Percentiles rank a stretch among this genome's conserved stretches.
phyloP scores from a whole-genome alignment of 2,113 vertebrate species.

The Meles meles region DNA sequence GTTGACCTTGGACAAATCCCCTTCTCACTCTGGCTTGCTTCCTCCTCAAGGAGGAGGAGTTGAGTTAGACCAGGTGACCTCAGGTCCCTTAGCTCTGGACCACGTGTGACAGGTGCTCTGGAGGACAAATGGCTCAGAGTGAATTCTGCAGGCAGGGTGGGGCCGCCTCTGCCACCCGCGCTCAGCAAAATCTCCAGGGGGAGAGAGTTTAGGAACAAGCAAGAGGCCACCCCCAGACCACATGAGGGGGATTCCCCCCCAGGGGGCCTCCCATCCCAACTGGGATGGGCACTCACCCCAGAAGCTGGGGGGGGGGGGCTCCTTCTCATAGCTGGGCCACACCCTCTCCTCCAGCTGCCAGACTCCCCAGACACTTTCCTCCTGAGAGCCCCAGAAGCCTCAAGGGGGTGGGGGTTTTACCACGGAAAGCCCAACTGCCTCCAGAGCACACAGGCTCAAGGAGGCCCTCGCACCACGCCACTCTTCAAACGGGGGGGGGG shows the following conservation, averaged over 20 bases:
- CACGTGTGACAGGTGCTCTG: slow-evolving; percentile 63
- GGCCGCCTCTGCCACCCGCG: neutral
- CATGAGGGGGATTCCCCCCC: neutral
- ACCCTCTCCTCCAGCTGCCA: slow-evolving; percentile 46
- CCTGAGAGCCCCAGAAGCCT: neutral
- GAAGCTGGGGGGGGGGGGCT: neutral
- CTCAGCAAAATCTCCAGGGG: neutral
- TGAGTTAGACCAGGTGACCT: slow-evolving; percentile 60
- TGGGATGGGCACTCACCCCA: neutral
- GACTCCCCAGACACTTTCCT: neutral
- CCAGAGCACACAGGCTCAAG: neutral
- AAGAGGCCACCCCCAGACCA: neutral
- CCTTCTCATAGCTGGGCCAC: slow-evolving; percentile 15
- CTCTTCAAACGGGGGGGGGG: neutral
- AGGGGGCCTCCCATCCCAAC: neutral
- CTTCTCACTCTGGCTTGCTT: neutral
- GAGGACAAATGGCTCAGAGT: slow-evolving; percentile 30
- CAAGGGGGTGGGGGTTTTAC: slow-evolving; percentile 41
- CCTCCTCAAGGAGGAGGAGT: slow-evolving; percentile 25
- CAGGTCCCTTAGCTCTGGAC: slow-evolving; percentile 41
- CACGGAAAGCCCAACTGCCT: slow-evolving; percentile 40
- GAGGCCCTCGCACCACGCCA: neutral
- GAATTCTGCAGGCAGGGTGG: slow-evolving; percentile 11
- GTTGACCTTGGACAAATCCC: slow-evolving; percentile 63
- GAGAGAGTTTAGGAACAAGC: neutral